phyloP scores from a whole-genome alignment of 2,113 vertebrate species.

The Tachuris rubrigastra region DNA sequence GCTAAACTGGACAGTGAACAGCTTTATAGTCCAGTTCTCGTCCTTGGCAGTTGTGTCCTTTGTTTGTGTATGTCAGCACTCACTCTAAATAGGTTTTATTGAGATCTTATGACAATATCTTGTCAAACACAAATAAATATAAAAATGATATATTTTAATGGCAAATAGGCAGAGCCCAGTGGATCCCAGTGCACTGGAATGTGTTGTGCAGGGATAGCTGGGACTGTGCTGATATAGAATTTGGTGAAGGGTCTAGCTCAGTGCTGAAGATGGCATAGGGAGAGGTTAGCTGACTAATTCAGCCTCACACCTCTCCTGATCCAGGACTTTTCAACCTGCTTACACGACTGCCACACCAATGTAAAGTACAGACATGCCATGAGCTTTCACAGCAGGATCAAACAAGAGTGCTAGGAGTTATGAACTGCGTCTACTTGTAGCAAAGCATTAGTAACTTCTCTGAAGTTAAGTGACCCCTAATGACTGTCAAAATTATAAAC shows the following conservation, averaged over 20 bases:
- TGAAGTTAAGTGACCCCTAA: background rate
- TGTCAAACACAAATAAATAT: background rate
- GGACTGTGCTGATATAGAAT: background rate
- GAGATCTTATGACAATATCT: background rate
- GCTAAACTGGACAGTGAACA: background rate
- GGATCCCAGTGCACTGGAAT: background rate
- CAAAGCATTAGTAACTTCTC: background rate
- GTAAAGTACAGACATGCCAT: background rate
- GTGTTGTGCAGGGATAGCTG: background rate
- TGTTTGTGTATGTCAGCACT: background rate
- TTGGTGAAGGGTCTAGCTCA: background rate
- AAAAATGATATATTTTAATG: background rate
- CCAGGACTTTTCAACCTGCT: background rate
- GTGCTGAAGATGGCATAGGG: background rate
- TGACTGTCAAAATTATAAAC: background rate
- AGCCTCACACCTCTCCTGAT: background rate
- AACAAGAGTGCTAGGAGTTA: background rate
- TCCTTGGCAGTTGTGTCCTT: background rate
- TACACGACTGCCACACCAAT: background rate
- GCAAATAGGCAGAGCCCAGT: background rate
- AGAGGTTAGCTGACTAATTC: background rate
- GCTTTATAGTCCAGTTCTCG: background rate
- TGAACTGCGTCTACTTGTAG: background rate
- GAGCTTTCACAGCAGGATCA: background rate
- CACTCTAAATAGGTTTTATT: background rate